Evolutionary conservation across 2,888 invertebrate species (phyloP).

Genomic region (Callinectes sapidus): DNA sequence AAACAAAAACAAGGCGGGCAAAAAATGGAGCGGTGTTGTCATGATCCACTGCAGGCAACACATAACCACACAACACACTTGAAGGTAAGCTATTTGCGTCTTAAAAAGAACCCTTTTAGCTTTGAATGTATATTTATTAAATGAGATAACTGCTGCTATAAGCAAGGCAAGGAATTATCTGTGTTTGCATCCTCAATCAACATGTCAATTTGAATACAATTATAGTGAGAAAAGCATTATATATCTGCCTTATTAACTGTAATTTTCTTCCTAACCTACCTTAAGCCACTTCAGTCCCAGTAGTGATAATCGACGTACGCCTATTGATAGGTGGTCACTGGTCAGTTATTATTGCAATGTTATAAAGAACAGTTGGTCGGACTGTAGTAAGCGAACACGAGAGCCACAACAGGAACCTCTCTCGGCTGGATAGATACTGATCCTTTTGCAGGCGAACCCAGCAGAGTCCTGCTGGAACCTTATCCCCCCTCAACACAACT

Average conservation of each 20-base stretch:
- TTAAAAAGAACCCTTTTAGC: background rate
- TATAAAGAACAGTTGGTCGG: background rate
- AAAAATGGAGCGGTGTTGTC: background rate
- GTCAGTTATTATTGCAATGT: background rate
- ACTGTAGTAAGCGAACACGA: background rate
- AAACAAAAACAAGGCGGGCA: background rate
- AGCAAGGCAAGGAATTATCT: background rate
- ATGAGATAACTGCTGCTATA: background rate
- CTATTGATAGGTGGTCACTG: background rate
- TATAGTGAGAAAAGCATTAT: background rate
- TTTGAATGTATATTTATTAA: background rate
- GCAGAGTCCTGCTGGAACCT: constrained; percentile 9
- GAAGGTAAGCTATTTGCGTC: background rate
- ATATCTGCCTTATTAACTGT: background rate
- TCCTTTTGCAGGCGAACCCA: background rate
- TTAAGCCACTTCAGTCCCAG: background rate
- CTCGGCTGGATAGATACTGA: background rate
- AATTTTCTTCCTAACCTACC: background rate
- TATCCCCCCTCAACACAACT: constrained; percentile 10
- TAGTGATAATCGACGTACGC: background rate
- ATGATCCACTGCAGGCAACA: background rate
- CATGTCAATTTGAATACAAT: background rate
- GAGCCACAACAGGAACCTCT: constrained; percentile 2
- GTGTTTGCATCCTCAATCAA: background rate
- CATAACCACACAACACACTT: background rate